Percentiles rank a stretch among this genome's conserved stretches.
These are phyloP conservation scores for Rotaria magnacalcarata DNA, from an alignment of 2,888 invertebrate species.

Conservation along the genomic window DNA sequence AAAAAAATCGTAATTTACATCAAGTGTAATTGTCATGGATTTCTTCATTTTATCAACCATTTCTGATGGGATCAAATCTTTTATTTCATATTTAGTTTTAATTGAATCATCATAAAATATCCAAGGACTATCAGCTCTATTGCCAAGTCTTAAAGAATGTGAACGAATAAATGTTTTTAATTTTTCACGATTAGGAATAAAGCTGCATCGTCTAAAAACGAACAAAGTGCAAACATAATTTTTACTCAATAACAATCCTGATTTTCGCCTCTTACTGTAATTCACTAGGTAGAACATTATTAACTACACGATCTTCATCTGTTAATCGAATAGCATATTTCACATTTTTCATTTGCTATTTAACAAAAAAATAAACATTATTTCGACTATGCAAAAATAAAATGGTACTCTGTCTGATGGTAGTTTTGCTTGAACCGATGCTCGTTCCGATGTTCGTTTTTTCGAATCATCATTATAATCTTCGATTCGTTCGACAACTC, in stretches of 20 bases:
- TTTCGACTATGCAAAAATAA: neutral
- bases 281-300: neutral
- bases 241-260: neutral
- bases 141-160: neutral
- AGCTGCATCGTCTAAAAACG: neutral
- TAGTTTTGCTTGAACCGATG: neutral
- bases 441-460: neutral
- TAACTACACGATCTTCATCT: neutral
- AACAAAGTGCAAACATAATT: neutral
- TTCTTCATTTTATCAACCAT: constrained; percentile 18
- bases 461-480: constrained; percentile 10
- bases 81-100: neutral
- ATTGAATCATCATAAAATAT: constrained; percentile 11
- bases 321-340: neutral
- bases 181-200: constrained; percentile 35
- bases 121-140: constrained; percentile 24
- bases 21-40: neutral
- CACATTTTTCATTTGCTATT: neutral
- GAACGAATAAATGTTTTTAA: constrained; percentile 35
- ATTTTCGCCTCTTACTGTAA: neutral
- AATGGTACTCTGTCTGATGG: neutral
- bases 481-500: neutral
- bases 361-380: neutral
- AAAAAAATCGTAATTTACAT: neutral
- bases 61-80: neutral